These are phyloP conservation scores for Cydia fagiglandana DNA, from an alignment of 1,140 invertebrate genomes.

Conservation along the genomic window DNA sequence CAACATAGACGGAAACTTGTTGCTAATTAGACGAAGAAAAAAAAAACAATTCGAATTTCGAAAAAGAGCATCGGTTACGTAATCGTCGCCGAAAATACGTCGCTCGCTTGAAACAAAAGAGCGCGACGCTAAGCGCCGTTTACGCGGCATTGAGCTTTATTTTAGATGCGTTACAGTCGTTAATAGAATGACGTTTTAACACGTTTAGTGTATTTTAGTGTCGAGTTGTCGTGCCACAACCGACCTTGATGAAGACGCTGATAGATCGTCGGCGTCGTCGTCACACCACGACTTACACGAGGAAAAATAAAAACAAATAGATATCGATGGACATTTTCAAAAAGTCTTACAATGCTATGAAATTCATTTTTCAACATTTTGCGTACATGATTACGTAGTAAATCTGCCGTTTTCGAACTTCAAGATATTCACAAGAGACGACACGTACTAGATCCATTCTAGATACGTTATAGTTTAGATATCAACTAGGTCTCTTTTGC, in stretches of 20 bases:
- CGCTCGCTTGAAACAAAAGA: background rate
- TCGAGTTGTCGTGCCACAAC: conserved; percentile 27
- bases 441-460: too few relatives aligned
- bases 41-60: conserved; percentile 28
- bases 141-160: background rate
- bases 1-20: conserved; percentile 33
- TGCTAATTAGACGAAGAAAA: conserved; percentile 35
- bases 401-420: too few relatives aligned
- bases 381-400: too few relatives aligned
- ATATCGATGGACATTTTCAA: background rate
- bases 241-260: conserved; percentile 51
- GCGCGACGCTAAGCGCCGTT: background rate
- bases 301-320: background rate
- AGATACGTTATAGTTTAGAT: too few relatives aligned
- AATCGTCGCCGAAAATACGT: conserved; percentile 39
- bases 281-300: background rate
- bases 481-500: too few relatives aligned
- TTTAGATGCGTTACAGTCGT: background rate
- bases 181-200: background rate
- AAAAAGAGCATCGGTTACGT: conserved; percentile 38
- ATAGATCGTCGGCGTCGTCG: conserved; percentile 42
- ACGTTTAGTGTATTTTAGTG: background rate
- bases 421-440: too few relatives aligned
- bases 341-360: too few relatives aligned
- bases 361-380: too few relatives aligned